Percentiles rank a stretch among this genome's conserved stretches.
Conservation (phyloP, 2,113 vertebrate genomes). For the Colistium nudipinnis region DNA sequence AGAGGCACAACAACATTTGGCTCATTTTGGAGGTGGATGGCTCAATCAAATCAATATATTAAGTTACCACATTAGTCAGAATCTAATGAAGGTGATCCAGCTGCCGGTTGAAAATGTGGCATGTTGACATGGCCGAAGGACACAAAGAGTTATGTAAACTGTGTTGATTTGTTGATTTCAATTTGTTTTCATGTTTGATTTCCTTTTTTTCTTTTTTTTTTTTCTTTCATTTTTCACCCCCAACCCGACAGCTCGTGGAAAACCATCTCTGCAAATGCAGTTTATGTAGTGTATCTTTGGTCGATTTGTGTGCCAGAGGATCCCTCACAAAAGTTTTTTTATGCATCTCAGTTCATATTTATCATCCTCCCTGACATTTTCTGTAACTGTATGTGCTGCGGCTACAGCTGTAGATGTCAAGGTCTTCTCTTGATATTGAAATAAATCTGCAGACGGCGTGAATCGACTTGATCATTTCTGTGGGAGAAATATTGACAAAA, state of each 20-base stretch:
- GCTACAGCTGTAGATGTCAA: neutral
- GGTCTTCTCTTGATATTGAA: neutral
- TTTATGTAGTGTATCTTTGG: neutral
- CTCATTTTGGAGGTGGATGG: constrained; percentile 43
- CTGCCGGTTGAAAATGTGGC: constrained; percentile 31
- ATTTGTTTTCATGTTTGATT: neutral
- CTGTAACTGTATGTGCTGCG: no score
- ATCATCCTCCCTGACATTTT: neutral
- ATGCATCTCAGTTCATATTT: neutral
- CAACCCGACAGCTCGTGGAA: neutral
- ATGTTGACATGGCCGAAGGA: constrained; percentile 17
- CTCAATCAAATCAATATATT: constrained; percentile 65
- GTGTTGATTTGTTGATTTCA: constrained; percentile 4
- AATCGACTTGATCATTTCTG: constrained; percentile 22
- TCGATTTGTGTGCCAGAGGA: neutral
- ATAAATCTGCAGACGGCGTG: constrained; percentile 1
- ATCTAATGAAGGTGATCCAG: constrained; percentile 59
- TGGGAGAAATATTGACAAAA: constrained; percentile 59
- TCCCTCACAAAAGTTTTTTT: neutral
- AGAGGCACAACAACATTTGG: constrained; percentile 4
- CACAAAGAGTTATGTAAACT: neutral
- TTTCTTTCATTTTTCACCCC: neutral
- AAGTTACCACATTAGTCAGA: constrained; percentile 57
- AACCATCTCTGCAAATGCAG: neutral
- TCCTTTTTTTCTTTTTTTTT: neutral